Evolutionary conservation across 2,797 vertebrate species (phyloP).

Genomic region (Chelidonichthys spinosus): DNA sequence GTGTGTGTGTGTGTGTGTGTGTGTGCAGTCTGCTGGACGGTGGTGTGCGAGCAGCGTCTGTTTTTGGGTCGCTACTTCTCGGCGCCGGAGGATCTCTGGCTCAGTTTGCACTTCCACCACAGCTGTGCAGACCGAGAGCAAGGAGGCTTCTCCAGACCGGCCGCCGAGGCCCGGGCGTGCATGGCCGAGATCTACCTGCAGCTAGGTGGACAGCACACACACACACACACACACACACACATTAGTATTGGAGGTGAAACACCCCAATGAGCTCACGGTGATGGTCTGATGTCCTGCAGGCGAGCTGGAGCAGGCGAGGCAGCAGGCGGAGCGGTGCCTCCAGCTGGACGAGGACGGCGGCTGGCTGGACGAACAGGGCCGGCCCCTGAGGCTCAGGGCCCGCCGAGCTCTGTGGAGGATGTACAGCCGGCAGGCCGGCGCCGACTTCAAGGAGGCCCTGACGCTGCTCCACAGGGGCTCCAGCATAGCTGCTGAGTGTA

Average conservation of each 20-base stretch:
- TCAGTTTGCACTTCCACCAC: slow-evolving; percentile 73
- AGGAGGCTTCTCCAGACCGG: slow-evolving; percentile 14
- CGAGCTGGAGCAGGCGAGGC: slow-evolving; percentile 48
- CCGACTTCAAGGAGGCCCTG: slow-evolving; percentile 1
- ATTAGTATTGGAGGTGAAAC: background rate
- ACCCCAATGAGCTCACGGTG: too few relatives aligned
- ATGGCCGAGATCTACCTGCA: slow-evolving; percentile 70
- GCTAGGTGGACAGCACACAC: slow-evolving; percentile 55
- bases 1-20: slow-evolving; percentile 10
- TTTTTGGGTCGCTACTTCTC: slow-evolving; percentile 68
- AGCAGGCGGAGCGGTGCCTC: slow-evolving; percentile 49
- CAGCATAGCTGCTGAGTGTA: slow-evolving; percentile 38
- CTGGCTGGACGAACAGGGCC: slow-evolving; percentile 41
- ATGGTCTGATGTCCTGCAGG: slow-evolving; percentile 29
- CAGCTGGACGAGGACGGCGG: background rate
- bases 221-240: background rate
- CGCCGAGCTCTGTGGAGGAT: slow-evolving; percentile 20
- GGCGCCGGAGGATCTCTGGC: slow-evolving; percentile 62
- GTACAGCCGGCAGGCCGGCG: slow-evolving; percentile 40
- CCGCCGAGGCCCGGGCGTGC: slow-evolving; percentile 62
- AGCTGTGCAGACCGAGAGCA: slow-evolving; percentile 53
- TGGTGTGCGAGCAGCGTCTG: slow-evolving; percentile 67
- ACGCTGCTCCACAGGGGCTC: slow-evolving; percentile 43
- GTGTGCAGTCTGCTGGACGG: slow-evolving; percentile 52
- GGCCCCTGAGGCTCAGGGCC: slow-evolving; percentile 30